Evolutionary conservation across 2,113 vertebrate genomes (phyloP).

Genomic region (Spea bombifrons): DNA sequence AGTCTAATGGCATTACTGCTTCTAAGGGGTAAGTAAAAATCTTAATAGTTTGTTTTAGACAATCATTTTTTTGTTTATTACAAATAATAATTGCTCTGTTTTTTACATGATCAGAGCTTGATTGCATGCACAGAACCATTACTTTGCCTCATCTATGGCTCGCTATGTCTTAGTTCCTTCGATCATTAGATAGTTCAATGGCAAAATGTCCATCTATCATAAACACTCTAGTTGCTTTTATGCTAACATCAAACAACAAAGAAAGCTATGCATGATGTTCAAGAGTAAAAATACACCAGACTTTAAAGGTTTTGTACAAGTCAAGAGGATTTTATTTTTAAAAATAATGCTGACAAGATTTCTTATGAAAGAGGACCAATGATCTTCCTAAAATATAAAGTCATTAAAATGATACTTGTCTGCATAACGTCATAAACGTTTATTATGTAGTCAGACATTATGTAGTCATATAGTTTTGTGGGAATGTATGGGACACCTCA

Average conservation of each 20-base stretch:
- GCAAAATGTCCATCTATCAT: slow-evolving; percentile 22
- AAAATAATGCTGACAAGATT: slow-evolving; percentile 23
- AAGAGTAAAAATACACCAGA: slow-evolving; percentile 17
- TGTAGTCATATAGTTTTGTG: too few species aligned
- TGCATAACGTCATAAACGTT: not conserved
- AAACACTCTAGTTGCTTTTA: slow-evolving; percentile 36
- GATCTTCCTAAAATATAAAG: slow-evolving; percentile 1
- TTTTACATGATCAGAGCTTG: slow-evolving; percentile 10
- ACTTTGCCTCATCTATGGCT: not conserved
- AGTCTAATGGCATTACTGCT: not conserved
- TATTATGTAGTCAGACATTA: not conserved
- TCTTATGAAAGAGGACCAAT: slow-evolving; percentile 7
- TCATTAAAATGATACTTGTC: slow-evolving; percentile 18
- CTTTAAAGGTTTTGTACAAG: slow-evolving; percentile 33
- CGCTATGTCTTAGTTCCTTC: not conserved
- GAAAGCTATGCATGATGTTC: slow-evolving; percentile 22
- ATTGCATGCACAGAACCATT: not conserved
- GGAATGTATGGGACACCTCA: too few species aligned
- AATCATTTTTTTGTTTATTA: not conserved
- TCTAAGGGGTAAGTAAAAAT: not conserved
- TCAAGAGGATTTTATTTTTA: slow-evolving; percentile 30
- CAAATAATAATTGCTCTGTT: not conserved
- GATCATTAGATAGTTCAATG: slow-evolving; percentile 34
- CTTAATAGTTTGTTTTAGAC: not conserved
- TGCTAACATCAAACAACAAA: slow-evolving; percentile 34